A percentile compares a stretch with the other conserved stretches of the same genome.
Conservation (phyloP, 2,888 invertebrate species). For the Ptycholaimellus sp. region DNA sequence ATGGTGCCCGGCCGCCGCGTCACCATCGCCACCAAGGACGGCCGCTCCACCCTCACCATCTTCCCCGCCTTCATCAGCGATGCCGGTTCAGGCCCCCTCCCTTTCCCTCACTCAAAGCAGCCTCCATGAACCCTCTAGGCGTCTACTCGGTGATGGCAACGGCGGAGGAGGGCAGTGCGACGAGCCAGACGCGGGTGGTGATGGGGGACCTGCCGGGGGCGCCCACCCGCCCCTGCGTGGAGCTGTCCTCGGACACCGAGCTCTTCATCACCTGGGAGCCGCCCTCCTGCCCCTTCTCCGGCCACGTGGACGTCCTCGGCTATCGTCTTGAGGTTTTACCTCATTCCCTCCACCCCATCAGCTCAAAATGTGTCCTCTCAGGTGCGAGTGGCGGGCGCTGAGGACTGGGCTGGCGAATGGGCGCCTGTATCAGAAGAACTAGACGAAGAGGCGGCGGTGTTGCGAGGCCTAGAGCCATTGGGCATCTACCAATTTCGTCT, state of each 20-base stretch:
- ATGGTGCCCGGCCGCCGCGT: slow-evolving; percentile 12
- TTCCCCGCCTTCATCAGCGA: slow-evolving; percentile 48
- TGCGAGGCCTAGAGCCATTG: slow-evolving; percentile 49
- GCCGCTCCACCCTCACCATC: slow-evolving; percentile 47
- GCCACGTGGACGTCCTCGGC: slow-evolving; percentile 62
- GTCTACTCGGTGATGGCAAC: too few relatives aligned
- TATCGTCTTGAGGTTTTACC: slow-evolving; percentile 74
- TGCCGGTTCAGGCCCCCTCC: too few relatives aligned
- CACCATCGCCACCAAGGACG: slow-evolving; percentile 9
- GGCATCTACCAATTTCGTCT: slow-evolving; percentile 61
- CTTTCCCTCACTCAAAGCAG: too few relatives aligned
- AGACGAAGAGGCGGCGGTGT: slow-evolving; percentile 70
- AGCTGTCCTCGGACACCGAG: slow-evolving; percentile 57
- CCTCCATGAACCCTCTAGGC: too few relatives aligned
- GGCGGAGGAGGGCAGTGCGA: too few relatives aligned
- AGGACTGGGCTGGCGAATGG: slow-evolving; percentile 44
- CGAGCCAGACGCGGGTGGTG: too few relatives aligned
- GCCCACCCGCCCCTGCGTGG: slow-evolving; percentile 66
- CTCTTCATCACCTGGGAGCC: slow-evolving; percentile 72
- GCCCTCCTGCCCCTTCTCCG: slow-evolving; percentile 67
- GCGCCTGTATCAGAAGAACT: slow-evolving; percentile 57
- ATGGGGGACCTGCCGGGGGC: slow-evolving; percentile 55
- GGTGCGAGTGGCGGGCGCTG: slow-evolving; percentile 35
- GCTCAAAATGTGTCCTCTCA: slow-evolving; percentile 1
- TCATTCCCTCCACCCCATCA: too few relatives aligned